Conservation (phyloP, 2,113 vertebrate species). For the Mormyrus lacerda region DNA sequence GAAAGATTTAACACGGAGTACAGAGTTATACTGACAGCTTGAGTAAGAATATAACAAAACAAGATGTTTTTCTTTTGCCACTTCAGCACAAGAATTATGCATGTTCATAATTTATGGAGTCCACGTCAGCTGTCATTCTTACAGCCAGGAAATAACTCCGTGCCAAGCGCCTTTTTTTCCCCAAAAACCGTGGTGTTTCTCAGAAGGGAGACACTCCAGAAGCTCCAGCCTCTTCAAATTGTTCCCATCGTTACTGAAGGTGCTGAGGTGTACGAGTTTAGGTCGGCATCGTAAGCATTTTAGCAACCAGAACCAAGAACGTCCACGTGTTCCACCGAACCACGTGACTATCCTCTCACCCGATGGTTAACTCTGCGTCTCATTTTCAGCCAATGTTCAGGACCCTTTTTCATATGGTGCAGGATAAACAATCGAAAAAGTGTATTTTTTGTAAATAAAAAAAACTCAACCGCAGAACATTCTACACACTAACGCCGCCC, state of each 20-base stretch:
- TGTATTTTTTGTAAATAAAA: constrained; percentile 60
- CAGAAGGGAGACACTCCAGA: neutral
- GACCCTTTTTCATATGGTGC: constrained; percentile 48
- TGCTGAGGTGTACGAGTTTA: neutral
- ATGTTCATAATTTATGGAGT: constrained; percentile 72
- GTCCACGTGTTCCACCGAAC: neutral
- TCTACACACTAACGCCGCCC: constrained; percentile 85
- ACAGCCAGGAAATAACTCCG: constrained; percentile 62
- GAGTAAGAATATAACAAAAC: constrained; percentile 72
- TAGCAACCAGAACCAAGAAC: neutral
- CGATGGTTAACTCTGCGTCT: constrained; percentile 50
- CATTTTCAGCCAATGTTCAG: constrained; percentile 63
- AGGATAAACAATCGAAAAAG: constrained; percentile 42
- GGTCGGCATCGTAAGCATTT: neutral
- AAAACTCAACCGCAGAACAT: constrained; percentile 86
- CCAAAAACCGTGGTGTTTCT: neutral
- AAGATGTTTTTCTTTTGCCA: constrained; percentile 65
- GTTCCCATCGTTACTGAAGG: neutral
- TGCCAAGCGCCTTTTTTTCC: constrained; percentile 49
- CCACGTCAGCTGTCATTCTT: constrained; percentile 69
- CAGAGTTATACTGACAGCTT: constrained; percentile 75
- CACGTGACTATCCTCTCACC: constrained; percentile 8
- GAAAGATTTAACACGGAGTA: constrained; percentile 79
- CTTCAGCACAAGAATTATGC: constrained; percentile 82
- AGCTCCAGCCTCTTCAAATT: neutral